Percentiles rank a stretch among this genome's conserved stretches.
phyloP scores from a whole-genome alignment of 2,113 vertebrate species.

The Nerophis lumbriciformis region DNA sequence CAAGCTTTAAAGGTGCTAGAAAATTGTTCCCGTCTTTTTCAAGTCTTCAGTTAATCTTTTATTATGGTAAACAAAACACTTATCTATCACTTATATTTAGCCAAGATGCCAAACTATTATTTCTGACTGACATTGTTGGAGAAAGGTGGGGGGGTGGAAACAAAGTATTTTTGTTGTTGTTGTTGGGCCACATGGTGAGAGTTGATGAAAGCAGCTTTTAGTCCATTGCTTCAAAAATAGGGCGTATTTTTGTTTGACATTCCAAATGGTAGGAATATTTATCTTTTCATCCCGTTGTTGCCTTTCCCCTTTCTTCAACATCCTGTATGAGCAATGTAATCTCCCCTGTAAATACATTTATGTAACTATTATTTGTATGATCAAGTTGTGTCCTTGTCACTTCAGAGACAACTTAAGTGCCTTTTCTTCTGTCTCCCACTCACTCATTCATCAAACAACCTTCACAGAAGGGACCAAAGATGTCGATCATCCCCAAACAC shows the following conservation, averaged over 20 bases:
- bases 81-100: background rate
- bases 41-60: background rate
- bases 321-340: background rate
- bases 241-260: conserved; percentile 30
- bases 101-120: conserved; percentile 9
- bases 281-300: conserved; percentile 30
- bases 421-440: conserved; percentile 66
- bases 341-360: conserved; percentile 65
- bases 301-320: conserved; percentile 10
- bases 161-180: background rate
- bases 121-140: background rate
- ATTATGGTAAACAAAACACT: too few relatives aligned
- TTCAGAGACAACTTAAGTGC: conserved; percentile 77
- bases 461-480: conserved; percentile 75
- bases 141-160: too few relatives aligned
- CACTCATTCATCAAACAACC: conserved; percentile 31
- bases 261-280: conserved; percentile 35
- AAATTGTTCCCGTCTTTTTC: background rate
- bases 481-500: conserved; percentile 45
- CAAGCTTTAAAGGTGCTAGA: background rate
- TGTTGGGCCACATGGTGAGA: background rate
- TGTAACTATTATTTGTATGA: conserved; percentile 69
- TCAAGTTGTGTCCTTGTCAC: conserved; percentile 33
- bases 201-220: background rate
- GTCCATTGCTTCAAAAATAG: background rate